A percentile compares a stretch with the other conserved stretches of the same genome.
Conservation (phyloP, 2,113 vertebrate species). For the Rhynchomys soricoides region DNA sequence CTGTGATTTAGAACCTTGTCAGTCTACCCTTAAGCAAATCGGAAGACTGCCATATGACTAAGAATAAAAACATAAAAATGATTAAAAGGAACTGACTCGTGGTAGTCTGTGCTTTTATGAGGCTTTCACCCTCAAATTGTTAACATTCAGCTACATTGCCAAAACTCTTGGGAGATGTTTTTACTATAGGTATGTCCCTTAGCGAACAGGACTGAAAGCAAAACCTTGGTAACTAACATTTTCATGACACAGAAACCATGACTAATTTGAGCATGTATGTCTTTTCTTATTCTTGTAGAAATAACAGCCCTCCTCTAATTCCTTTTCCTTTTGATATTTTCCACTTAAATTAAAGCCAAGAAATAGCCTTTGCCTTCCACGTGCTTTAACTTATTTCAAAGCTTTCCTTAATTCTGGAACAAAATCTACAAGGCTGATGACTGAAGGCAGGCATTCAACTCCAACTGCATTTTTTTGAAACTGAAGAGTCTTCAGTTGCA, state of each 20-base stretch:
- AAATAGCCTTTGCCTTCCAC: not conserved
- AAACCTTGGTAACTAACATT: constrained; percentile 4
- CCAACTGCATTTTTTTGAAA: not conserved
- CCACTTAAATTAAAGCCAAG: not conserved
- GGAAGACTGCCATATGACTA: not conserved
- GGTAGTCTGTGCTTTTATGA: not conserved
- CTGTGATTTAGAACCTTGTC: constrained; percentile 15
- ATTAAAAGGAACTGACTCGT: constrained; percentile 36
- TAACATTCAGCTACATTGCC: constrained; percentile 27
- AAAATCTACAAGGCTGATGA: not conserved
- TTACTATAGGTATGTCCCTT: not conserved
- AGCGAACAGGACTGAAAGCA: constrained; percentile 43
- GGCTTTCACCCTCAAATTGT: not conserved
- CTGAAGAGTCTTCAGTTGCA: not conserved
- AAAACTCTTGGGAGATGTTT: constrained; percentile 22
- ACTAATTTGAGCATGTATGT: not conserved
- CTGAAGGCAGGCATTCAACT: not conserved
- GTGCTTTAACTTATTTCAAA: constrained; percentile 23
- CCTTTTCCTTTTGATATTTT: not conserved
- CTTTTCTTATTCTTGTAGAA: constrained; percentile 54
- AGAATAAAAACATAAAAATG: constrained; percentile 36
- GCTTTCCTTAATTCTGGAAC: not conserved
- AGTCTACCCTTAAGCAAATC: constrained; percentile 18
- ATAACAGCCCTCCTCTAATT: not conserved
- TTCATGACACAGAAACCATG: not conserved